A percentile compares a stretch with the other conserved stretches of the same genome.
Conservation (phyloP, 2,888 invertebrate genomes). For the Dioctria rufipes region DNA sequence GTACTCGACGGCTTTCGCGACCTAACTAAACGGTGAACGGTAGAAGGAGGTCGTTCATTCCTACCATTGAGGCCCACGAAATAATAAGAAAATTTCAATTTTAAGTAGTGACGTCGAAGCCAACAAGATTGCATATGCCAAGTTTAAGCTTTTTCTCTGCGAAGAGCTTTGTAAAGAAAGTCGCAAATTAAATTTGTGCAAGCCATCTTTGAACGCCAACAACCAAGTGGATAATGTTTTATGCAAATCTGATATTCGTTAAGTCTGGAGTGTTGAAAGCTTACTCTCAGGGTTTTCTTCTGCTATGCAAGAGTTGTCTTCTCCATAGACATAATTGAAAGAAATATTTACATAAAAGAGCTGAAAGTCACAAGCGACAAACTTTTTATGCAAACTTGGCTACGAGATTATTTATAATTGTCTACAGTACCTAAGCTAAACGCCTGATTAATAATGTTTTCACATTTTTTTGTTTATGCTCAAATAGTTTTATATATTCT, state of each 20-base stretch:
- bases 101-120: conserved; percentile 28
- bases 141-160: conserved; percentile 23
- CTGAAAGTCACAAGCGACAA: conserved; percentile 31
- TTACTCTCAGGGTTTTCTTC: not conserved
- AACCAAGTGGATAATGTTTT: conserved; percentile 25
- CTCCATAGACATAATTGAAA: not conserved
- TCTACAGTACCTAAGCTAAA: too few relatives aligned
- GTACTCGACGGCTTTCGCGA: conserved; percentile 72
- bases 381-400: not conserved
- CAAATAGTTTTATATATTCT: too few relatives aligned
- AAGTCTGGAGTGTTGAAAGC: not conserved
- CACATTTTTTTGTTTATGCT: too few relatives aligned
- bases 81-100: conserved; percentile 40
- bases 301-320: too few relatives aligned
- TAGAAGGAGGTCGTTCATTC: conserved; percentile 65
- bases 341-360: conserved; percentile 29
- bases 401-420: too few relatives aligned
- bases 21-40: conserved; percentile 68
- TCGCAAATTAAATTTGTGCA: conserved; percentile 11
- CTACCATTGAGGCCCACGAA: conserved; percentile 59
- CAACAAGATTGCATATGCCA: conserved; percentile 3
- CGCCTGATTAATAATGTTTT: too few relatives aligned
- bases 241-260: not conserved
- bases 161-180: conserved; percentile 8
- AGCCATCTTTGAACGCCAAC: not conserved